These are phyloP conservation scores for Microplitis demolitor DNA, from an alignment of 1,140 invertebrate genomes.

Conservation along the genomic window DNA sequence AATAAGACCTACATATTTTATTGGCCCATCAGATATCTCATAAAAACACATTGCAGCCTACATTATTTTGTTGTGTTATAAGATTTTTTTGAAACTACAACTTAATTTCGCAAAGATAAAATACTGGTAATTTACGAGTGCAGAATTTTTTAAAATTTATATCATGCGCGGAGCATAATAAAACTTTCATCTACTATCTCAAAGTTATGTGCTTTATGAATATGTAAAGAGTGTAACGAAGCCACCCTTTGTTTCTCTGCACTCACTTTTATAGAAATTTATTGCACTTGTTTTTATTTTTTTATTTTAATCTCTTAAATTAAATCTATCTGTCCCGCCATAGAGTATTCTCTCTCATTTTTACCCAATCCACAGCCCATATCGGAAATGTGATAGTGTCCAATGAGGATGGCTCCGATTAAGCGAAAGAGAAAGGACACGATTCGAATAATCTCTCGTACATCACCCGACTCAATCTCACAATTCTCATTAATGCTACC, in stretches of 20 bases:
- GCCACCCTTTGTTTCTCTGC: background rate
- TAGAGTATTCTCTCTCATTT: background rate
- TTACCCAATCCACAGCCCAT: background rate
- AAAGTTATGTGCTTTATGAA: background rate
- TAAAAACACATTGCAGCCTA: too few relatives aligned
- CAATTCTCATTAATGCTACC: conserved; percentile 51
- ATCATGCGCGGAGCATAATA: background rate
- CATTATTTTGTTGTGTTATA: too few relatives aligned
- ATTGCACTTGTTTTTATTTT: background rate
- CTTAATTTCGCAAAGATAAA: too few relatives aligned
- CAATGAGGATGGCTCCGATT: conserved; percentile 19
- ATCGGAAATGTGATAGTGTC: background rate
- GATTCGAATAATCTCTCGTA: conserved; percentile 37
- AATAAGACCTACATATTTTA: too few relatives aligned
- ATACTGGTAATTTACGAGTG: too few relatives aligned
- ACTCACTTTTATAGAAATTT: background rate
- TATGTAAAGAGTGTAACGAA: background rate
- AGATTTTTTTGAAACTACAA: too few relatives aligned
- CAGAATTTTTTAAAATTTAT: background rate
- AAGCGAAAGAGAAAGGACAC: conserved; percentile 21
- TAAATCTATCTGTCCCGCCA: background rate
- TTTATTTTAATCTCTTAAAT: background rate
- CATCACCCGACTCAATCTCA: conserved; percentile 54
- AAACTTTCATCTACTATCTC: background rate
- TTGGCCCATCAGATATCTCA: too few relatives aligned